A percentile compares a stretch with the other conserved stretches of the same genome.
phyloP scores from a whole-genome alignment of 1,140 invertebrate species.

The Saxidomus purpurata region DNA sequence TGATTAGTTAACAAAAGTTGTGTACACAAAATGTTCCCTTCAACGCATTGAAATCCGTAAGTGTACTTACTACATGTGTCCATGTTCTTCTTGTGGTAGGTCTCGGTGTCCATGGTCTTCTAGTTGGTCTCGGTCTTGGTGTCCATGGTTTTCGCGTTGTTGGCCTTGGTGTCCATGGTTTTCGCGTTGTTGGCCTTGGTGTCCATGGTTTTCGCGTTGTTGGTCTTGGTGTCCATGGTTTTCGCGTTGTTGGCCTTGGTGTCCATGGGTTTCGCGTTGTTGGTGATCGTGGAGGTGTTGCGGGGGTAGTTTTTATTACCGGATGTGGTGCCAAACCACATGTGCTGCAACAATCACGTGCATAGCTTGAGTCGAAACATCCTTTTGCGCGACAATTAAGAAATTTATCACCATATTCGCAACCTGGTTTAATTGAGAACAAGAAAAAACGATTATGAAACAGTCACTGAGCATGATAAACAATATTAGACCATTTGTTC shows the following conservation, averaged over 20 bases:
- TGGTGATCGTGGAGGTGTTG: not conserved
- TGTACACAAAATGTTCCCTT: too few relatives aligned
- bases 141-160: not conserved
- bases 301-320: not conserved
- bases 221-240: not conserved
- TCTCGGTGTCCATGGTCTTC: slow-evolving; percentile 2
- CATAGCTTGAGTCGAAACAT: slow-evolving; percentile 65
- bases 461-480: too few relatives aligned
- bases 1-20: too few relatives aligned
- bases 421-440: slow-evolving; percentile 57
- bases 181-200: not conserved
- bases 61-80: not conserved
- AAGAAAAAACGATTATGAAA: not conserved
- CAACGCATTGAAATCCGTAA: too few relatives aligned
- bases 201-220: not conserved
- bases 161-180: not conserved
- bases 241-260: not conserved
- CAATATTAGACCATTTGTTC: too few relatives aligned
- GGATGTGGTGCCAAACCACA: slow-evolving; percentile 62
- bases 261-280: slow-evolving; percentile 1
- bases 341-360: slow-evolving; percentile 69
- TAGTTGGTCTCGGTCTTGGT: not conserved
- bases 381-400: slow-evolving; percentile 49
- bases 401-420: slow-evolving; percentile 70
- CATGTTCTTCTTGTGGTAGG: not conserved